These are phyloP conservation scores for Griposia aprilina DNA, from an alignment of 2,888 invertebrate species.

Conservation along the genomic window DNA sequence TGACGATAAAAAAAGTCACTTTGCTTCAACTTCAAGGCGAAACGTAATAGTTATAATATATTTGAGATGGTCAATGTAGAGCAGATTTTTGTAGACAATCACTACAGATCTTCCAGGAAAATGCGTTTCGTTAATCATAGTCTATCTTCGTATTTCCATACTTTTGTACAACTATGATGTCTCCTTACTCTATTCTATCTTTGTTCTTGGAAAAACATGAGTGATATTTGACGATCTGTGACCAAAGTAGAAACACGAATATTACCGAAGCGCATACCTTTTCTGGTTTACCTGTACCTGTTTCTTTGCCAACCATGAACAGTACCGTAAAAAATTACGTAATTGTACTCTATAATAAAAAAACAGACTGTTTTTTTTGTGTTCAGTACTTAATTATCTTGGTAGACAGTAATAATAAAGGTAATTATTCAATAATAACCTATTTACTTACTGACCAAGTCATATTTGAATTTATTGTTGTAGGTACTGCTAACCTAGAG, in stretches of 20 bases:
- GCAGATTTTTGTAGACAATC: neutral
- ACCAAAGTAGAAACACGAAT: neutral
- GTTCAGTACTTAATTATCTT: neutral
- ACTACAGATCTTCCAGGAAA: neutral
- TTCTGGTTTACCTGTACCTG: neutral
- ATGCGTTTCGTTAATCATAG: neutral
- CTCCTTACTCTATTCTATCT: too few species aligned
- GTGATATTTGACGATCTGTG: neutral
- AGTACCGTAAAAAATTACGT: neutral
- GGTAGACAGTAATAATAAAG: neutral
- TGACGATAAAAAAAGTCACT: constrained; percentile 41
- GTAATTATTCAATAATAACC: neutral
- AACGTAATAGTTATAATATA: neutral
- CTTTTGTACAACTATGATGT: too few species aligned
- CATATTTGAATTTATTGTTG: constrained; percentile 21
- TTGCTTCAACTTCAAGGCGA: constrained; percentile 48
- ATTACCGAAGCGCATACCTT: neutral
- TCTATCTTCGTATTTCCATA: neutral
- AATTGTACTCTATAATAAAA: neutral
- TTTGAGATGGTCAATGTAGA: constrained; percentile 8
- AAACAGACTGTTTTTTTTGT: neutral
- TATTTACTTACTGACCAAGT: constrained; percentile 20
- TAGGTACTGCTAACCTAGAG: neutral
- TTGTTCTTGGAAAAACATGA: neutral
- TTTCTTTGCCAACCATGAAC: neutral